Evolutionary conservation across 1,140 invertebrate genomes (phyloP), one percentile per base, ranked within the genome.

Genomic region (Drosophila setifemur): DNA sequence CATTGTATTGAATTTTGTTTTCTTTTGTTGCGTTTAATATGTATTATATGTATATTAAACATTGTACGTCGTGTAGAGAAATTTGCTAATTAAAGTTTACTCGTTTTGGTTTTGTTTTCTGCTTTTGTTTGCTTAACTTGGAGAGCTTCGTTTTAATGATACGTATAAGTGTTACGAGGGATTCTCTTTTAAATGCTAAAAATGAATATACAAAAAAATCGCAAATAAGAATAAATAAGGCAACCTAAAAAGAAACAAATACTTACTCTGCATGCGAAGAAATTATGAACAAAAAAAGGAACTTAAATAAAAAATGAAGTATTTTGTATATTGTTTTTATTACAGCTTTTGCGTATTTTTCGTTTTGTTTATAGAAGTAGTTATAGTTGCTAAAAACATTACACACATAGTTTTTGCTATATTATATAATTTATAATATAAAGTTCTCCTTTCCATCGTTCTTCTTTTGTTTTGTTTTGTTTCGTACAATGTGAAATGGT

Each of bases 111-210:
- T 64, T 66, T 73, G 18, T 37, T 66, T 77, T 73, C 37, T 69
- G 70, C 50, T 61, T 72, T 72, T 48, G 60, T 73, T 71, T 48
- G 57, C 71, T 79, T 85, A 64, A 69, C 72, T 81, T 86, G 81
- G 81, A 86, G 81, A 86, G 81, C 81, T 86, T 86, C 75, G 81
- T 73, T 86, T 85, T 86, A 76, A 73, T 86, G 81, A 86, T 86
- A 86, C 81, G 81, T 86, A 86, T 86, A 86, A 76, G 81, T 86
- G 76, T 86, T 68, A n/a, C 14, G 82, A 72, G 72, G 75, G 79
- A 35, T 43, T 81, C 58, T 66, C 57, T 58, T 49, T 19, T 55
- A 48, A 67, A 26, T 47, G 47, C 23, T 52, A 47, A 37, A 50
- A 79, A 49, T 48, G 3, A 60, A 49, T 29, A n/a, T n/a, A n/a